These are phyloP conservation scores for Ochlodes sylvanus DNA, from an alignment of 2,888 invertebrate species.

Conservation along the genomic window DNA sequence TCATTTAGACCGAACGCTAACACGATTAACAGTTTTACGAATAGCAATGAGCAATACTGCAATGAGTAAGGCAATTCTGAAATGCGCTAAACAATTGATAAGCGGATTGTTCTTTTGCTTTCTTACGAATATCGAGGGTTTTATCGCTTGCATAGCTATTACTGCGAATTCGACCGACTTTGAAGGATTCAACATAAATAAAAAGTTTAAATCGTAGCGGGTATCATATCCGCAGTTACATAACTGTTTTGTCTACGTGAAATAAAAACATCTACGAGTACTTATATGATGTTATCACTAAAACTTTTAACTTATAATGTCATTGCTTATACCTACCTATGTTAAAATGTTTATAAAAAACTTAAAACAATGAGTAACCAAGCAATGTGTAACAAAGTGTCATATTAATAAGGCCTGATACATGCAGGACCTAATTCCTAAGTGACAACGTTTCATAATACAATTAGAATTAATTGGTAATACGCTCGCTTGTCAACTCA, in stretches of 20 bases:
- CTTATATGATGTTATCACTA: too few species aligned
- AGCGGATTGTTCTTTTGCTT: slow-evolving; percentile 36
- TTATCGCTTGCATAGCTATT: slow-evolving; percentile 14
- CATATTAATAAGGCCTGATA: not conserved
- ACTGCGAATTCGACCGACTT: not conserved
- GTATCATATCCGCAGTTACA: too few species aligned
- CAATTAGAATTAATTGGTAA: slow-evolving; percentile 38
- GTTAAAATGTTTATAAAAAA: not conserved
- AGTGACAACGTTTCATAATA: slow-evolving; percentile 35
- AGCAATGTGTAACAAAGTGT: not conserved
- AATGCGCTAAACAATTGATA: slow-evolving; percentile 41
- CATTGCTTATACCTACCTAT: too few species aligned
- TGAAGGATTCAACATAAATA: too few species aligned
- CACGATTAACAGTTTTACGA: slow-evolving; percentile 64
- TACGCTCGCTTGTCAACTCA: slow-evolving; percentile 26
- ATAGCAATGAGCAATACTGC: slow-evolving; percentile 51
- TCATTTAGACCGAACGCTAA: slow-evolving; percentile 62
- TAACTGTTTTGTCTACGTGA: too few species aligned
- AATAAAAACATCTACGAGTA: too few species aligned
- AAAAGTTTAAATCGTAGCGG: too few species aligned
- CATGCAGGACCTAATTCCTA: slow-evolving; percentile 16
- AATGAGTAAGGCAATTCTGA: slow-evolving; percentile 53
- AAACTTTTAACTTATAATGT: too few species aligned
- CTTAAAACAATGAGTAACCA: too few species aligned
- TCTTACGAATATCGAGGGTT: slow-evolving; percentile 20